These are phyloP conservation scores for Lepidothrix coronata DNA, from an alignment of 2,113 vertebrate species.

Conservation along the genomic window DNA sequence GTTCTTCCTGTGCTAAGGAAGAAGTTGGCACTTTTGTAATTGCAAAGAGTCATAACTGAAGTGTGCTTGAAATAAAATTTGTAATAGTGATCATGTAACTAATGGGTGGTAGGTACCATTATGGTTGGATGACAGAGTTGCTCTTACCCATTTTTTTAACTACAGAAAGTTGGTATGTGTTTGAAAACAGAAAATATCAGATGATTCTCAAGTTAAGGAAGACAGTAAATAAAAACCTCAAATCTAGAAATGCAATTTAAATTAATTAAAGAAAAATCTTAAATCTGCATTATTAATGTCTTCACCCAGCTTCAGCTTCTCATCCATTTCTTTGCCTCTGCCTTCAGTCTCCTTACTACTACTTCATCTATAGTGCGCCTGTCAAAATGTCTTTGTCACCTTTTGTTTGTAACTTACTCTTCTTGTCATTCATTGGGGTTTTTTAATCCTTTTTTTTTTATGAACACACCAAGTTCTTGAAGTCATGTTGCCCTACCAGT, in stretches of 20 bases:
- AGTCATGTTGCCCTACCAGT: not conserved
- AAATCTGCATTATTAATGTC: not conserved
- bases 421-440: not conserved
- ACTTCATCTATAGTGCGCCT: not conserved
- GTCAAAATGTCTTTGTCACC: not conserved
- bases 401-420: not conserved
- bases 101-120: not conserved
- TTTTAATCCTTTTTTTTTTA: not conserved
- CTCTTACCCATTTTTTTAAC: not conserved
- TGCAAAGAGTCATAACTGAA: not conserved
- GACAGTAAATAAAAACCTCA: not conserved
- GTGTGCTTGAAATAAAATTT: not conserved
- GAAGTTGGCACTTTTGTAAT: not conserved
- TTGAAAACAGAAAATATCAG: not conserved
- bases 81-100: not conserved
- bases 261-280: not conserved
- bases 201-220: not conserved
- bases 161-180: not conserved
- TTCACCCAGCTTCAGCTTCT: not conserved
- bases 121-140: not conserved
- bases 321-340: not conserved
- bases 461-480: not conserved
- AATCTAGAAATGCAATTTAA: not conserved
- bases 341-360: not conserved
- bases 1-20: not conserved